Percentiles rank a stretch among this genome's conserved stretches.
Conservation (phyloP, 2,888 invertebrate species). For the Cerastis rubricosa region DNA sequence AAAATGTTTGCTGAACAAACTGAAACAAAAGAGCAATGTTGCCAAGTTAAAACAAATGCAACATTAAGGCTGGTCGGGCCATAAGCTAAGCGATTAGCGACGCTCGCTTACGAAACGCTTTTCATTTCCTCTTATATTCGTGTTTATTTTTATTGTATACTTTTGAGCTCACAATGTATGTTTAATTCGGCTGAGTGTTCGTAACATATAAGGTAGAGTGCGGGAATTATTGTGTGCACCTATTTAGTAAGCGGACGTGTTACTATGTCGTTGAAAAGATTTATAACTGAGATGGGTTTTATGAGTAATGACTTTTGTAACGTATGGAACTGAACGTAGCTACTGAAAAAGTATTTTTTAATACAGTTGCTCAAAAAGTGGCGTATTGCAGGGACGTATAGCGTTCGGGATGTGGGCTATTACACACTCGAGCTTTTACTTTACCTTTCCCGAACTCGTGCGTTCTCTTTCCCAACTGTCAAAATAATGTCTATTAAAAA, state of each 20-base stretch:
- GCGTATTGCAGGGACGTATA: too few relatives aligned
- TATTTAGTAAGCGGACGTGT: conserved; percentile 10
- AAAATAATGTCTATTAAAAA: too few relatives aligned
- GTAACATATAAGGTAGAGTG: conserved; percentile 36
- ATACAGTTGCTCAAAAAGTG: too few relatives aligned
- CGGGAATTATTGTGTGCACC: conserved; percentile 32
- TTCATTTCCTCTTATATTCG: conserved; percentile 65
- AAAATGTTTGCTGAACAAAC: conserved; percentile 44
- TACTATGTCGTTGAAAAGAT: conserved; percentile 30
- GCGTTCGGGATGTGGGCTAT: too few relatives aligned
- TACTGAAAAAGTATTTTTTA: background rate
- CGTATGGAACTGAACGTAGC: background rate
- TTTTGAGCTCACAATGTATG: conserved; percentile 59
- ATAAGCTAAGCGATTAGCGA: conserved; percentile 64
- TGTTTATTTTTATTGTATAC: conserved; percentile 62
- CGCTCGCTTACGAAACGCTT: conserved; percentile 57
- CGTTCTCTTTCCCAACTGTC: too few relatives aligned
- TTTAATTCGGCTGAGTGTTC: conserved; percentile 60
- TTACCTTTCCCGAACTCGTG: too few relatives aligned
- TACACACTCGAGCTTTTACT: too few relatives aligned
- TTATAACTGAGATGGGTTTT: background rate
- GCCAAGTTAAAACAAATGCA: conserved; percentile 52
- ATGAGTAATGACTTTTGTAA: conserved; percentile 4
- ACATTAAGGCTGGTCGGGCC: conserved; percentile 48
- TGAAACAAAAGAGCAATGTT: conserved; percentile 52